Percentiles rank a stretch among this genome's conserved stretches.
Conservation (phyloP, 2,888 invertebrate genomes). For the Mythimna loreyi region DNA sequence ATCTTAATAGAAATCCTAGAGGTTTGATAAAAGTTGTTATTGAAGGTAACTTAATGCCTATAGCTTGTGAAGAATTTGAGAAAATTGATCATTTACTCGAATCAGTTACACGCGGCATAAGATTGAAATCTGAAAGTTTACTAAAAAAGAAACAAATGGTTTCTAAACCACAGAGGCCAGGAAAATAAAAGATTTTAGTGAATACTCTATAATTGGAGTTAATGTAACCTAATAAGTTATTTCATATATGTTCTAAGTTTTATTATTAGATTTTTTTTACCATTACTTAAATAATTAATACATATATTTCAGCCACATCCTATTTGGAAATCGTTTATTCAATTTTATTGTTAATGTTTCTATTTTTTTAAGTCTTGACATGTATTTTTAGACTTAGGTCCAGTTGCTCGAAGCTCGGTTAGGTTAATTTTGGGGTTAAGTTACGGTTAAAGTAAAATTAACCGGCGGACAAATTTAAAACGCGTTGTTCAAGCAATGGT, state of each 20-base stretch:
- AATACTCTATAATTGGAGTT: too few species aligned
- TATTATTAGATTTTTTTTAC: background rate
- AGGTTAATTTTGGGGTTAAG: too few species aligned
- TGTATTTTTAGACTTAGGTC: background rate
- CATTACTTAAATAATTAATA: background rate
- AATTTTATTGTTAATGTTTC: background rate
- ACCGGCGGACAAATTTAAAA: too few species aligned
- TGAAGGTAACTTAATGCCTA: conserved; percentile 80
- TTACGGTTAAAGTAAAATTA: too few species aligned
- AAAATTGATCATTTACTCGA: conserved; percentile 71
- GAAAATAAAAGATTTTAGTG: background rate
- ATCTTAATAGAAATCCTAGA: conserved; percentile 66
- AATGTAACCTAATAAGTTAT: background rate
- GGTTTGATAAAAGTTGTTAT: conserved; percentile 77
- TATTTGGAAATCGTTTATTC: background rate
- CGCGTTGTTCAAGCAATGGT: too few species aligned
- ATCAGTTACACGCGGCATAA: background rate
- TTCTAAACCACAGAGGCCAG: background rate
- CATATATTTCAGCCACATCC: background rate
- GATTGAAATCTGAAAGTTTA: background rate
- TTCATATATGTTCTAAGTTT: background rate
- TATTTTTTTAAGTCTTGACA: background rate
- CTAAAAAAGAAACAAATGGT: background rate
- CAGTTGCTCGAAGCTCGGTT: too few species aligned
- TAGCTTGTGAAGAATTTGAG: conserved; percentile 69